phyloP scores from a whole-genome alignment of 1,140 invertebrate species.

The Trinorchestia longiramus region DNA sequence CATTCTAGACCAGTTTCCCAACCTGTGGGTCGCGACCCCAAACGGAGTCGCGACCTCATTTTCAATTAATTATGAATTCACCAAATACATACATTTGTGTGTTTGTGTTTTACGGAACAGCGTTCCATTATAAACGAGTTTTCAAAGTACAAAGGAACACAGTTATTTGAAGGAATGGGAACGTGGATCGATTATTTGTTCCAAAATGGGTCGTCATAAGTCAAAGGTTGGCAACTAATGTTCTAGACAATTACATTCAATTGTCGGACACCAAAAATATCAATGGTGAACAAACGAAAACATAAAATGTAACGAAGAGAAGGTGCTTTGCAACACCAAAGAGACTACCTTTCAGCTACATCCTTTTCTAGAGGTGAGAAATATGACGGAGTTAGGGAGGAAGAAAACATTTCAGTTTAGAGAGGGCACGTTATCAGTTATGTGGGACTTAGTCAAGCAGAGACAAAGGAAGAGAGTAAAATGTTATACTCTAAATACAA shows the following conservation, averaged over 20 bases:
- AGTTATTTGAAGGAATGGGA: no score
- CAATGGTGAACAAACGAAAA: not conserved
- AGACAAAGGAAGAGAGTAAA: conserved; percentile 12
- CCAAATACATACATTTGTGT: no score
- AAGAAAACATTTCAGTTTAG: not conserved
- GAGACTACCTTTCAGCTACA: not conserved
- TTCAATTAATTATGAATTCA: no score
- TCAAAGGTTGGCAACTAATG: no score
- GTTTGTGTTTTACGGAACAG: no score
- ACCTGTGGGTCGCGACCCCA: no score
- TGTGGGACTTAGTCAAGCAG: not conserved
- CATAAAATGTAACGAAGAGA: not conserved
- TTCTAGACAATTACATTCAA: not conserved
- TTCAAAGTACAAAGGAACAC: no score
- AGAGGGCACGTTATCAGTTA: not conserved
- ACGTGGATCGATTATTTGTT: no score
- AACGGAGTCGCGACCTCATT: no score
- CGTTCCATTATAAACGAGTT: no score
- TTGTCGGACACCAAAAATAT: not conserved
- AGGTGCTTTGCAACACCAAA: not conserved
- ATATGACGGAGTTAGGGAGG: not conserved
- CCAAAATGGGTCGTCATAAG: no score
- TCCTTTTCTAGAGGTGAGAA: not conserved
- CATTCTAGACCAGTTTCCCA: no score
- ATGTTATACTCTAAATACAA: conserved; percentile 45